phyloP scores from a whole-genome alignment of 2,113 vertebrate genomes.

The Nematolebias whitei region DNA sequence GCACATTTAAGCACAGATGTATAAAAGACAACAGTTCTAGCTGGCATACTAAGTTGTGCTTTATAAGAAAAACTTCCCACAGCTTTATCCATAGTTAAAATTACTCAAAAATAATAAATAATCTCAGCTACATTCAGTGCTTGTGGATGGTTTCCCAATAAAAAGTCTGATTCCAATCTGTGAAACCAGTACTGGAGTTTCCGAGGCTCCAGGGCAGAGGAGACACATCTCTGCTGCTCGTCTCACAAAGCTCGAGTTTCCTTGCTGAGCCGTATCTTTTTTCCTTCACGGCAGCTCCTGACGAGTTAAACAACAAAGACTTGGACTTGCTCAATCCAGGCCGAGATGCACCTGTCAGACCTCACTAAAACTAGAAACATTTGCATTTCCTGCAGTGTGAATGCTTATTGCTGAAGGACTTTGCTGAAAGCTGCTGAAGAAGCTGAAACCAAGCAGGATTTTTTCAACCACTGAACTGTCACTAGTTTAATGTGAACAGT shows the following conservation, averaged over 20 bases:
- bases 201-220: constrained; percentile 22
- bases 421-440: too few species aligned
- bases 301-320: background rate
- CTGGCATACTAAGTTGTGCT: too few species aligned
- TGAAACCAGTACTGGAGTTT: constrained; percentile 40
- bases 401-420: too few species aligned
- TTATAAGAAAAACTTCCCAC: too few species aligned
- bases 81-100: background rate
- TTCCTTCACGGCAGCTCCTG: constrained; percentile 10
- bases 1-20: too few species aligned
- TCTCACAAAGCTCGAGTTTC: constrained; percentile 20
- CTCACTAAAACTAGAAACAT: too few species aligned
- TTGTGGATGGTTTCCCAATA: background rate
- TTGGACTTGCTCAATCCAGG: background rate
- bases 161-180: background rate
- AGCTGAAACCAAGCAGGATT: too few species aligned
- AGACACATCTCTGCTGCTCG: constrained; percentile 25
- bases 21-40: background rate
- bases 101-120: background rate
- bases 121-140: background rate
- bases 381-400: too few species aligned
- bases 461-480: too few species aligned
- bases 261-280: constrained; percentile 38
- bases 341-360: background rate
- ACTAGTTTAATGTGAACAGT: too few species aligned